Evolutionary conservation across 2,113 vertebrate genomes (phyloP).

Genomic region (Promerops cafer): DNA sequence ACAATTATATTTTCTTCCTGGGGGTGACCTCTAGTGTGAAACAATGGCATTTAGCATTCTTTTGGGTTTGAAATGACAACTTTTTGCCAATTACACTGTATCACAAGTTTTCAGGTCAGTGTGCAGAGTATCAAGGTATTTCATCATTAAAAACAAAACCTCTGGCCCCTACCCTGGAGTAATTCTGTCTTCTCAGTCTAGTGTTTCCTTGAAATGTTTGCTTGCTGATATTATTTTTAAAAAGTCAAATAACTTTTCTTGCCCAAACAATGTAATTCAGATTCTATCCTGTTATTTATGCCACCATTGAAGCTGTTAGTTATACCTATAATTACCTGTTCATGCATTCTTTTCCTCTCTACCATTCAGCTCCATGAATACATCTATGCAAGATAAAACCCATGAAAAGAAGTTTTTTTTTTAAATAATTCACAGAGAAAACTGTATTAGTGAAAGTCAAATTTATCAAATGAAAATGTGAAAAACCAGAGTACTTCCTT

Average conservation of each 20-base stretch:
- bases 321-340: background rate
- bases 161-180: background rate
- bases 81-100: conserved; percentile 47
- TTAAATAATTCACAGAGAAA: background rate
- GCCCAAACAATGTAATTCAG: background rate
- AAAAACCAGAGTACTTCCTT: background rate
- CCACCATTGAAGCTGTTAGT: background rate
- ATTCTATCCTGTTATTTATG: background rate
- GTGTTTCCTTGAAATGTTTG: background rate
- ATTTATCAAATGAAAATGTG: background rate
- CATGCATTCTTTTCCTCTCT: background rate
- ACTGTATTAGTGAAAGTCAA: background rate
- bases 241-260: background rate
- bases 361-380: background rate
- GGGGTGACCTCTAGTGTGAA: conserved; percentile 80
- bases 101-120: background rate
- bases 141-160: background rate
- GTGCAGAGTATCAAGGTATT: background rate
- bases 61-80: conserved; percentile 57
- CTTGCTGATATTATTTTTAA: background rate
- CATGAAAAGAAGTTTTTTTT: background rate
- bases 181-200: background rate
- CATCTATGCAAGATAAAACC: background rate
- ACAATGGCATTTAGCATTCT: conserved; percentile 70
- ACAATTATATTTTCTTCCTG: conserved; percentile 70